Evolutionary conservation across 1,140 invertebrate species (phyloP).

Genomic region (Drosophila dunni): DNA sequence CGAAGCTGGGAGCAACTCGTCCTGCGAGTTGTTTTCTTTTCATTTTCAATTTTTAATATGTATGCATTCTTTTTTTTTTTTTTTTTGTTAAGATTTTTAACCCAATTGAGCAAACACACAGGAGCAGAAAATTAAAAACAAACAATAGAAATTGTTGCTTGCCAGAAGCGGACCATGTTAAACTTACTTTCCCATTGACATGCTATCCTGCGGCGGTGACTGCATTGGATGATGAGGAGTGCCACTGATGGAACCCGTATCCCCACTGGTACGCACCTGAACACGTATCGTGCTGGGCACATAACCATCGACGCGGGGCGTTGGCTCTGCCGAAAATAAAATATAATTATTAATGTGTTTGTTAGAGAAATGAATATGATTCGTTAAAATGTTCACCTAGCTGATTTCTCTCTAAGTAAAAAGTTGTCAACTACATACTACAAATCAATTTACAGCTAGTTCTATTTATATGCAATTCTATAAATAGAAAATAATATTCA

Average conservation of each 20-base stretch:
- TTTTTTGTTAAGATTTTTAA: background rate
- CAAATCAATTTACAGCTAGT: too few species aligned
- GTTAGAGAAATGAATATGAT: background rate
- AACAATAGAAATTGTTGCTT: conserved; percentile 3
- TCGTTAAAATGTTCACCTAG: background rate
- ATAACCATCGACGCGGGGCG: conserved; percentile 92
- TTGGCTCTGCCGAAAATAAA: conserved; percentile 85
- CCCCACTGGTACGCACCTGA: conserved; percentile 88
- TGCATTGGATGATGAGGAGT: conserved; percentile 88
- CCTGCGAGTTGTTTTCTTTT: background rate
- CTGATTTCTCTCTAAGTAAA: background rate
- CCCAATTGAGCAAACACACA: background rate
- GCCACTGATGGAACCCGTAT: conserved; percentile 85
- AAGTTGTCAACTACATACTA: too few species aligned
- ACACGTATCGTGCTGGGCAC: conserved; percentile 94
- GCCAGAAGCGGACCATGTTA: conserved; percentile 36
- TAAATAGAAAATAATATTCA: too few species aligned
- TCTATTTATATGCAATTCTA: too few species aligned
- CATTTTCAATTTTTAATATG: background rate
- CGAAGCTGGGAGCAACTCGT: conserved; percentile 2
- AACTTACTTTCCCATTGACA: conserved; percentile 82
- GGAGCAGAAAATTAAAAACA: conserved; percentile 4
- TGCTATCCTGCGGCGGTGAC: conserved; percentile 86
- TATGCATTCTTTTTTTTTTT: background rate
- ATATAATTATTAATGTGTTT: conserved; percentile 7